These are phyloP conservation scores for Andricus quercusramuli DNA, from an alignment of 2,888 invertebrate species.

Conservation along the genomic window DNA sequence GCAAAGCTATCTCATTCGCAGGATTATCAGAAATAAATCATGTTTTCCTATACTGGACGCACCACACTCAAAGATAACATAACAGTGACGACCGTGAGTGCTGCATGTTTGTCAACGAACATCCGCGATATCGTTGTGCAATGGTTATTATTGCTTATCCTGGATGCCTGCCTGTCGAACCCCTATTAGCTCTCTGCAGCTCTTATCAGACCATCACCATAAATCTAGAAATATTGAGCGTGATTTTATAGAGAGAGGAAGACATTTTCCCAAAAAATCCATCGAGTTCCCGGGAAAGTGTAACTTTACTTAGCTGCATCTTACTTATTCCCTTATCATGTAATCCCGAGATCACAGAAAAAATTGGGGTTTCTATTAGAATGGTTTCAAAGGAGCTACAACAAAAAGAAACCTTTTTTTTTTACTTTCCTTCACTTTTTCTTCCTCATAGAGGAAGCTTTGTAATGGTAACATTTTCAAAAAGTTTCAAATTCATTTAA, in stretches of 20 bases:
- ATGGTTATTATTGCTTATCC: slow-evolving; percentile 58
- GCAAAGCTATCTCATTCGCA: slow-evolving; percentile 74
- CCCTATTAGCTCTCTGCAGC: too few relatives aligned
- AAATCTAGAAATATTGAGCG: slow-evolving; percentile 61
- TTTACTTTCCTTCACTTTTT: too few relatives aligned
- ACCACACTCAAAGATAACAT: slow-evolving; percentile 62
- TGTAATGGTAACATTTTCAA: too few relatives aligned
- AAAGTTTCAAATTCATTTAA: too few relatives aligned
- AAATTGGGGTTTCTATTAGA: too few relatives aligned
- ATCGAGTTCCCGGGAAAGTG: not conserved
- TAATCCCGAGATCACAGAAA: not conserved
- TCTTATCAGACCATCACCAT: slow-evolving; percentile 53
- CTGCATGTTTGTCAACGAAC: slow-evolving; percentile 60
- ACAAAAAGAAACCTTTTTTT: too few relatives aligned
- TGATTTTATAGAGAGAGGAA: slow-evolving; percentile 16
- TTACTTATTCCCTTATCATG: slow-evolving; percentile 10
- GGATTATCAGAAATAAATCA: slow-evolving; percentile 79
- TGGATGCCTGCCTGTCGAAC: slow-evolving; percentile 50
- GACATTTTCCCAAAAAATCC: not conserved
- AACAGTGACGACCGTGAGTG: slow-evolving; percentile 62
- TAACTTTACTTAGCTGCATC: not conserved
- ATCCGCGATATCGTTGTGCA: slow-evolving; percentile 61
- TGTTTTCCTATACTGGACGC: slow-evolving; percentile 71
- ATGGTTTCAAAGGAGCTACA: too few relatives aligned
- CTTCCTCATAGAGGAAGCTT: too few relatives aligned